Evolutionary conservation across 2,888 invertebrate species (phyloP).

Genomic region (Hirtodrosophila alboralis): DNA sequence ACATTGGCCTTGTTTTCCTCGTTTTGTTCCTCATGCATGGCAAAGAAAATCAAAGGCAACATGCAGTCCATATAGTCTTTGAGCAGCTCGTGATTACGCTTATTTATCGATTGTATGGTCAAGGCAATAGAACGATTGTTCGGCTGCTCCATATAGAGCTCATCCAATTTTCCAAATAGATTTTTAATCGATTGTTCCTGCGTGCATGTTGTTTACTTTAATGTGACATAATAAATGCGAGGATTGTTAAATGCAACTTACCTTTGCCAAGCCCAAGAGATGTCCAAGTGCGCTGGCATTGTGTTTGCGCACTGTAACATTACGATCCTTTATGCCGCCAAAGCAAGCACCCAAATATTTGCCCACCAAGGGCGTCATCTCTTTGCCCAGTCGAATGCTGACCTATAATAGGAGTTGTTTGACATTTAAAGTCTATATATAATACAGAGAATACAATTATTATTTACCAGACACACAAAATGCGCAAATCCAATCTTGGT

Average conservation of each 20-base stretch:
- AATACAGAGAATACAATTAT: too few species aligned
- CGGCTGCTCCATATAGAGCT: constrained; percentile 88
- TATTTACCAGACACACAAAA: constrained; percentile 89
- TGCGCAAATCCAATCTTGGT: constrained; percentile 93
- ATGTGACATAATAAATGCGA: not conserved
- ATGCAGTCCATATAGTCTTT: constrained; percentile 90
- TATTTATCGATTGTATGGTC: constrained; percentile 91
- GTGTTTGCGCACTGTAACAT: constrained; percentile 92
- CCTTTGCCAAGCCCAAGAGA: constrained; percentile 92
- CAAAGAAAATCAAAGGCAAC: constrained; percentile 93
- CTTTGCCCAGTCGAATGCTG: constrained; percentile 85
- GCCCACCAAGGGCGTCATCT: constrained; percentile 86
- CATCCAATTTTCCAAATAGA: constrained; percentile 86
- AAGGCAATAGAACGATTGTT: constrained; percentile 90
- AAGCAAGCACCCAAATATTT: constrained; percentile 86
- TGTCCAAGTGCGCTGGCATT: constrained; percentile 94
- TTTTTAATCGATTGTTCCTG: constrained; percentile 86
- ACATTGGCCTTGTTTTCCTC: constrained; percentile 87
- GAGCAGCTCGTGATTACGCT: constrained; percentile 92
- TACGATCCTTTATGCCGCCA: constrained; percentile 92
- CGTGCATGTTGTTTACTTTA: not conserved
- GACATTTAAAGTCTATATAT: too few species aligned
- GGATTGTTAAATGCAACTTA: constrained; percentile 48
- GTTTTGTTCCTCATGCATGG: constrained; percentile 93
- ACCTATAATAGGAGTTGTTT: constrained; percentile 59